These are phyloP conservation scores for Calosoma granatense DNA, from an alignment of 1,140 invertebrate species.

Conservation along the genomic window DNA sequence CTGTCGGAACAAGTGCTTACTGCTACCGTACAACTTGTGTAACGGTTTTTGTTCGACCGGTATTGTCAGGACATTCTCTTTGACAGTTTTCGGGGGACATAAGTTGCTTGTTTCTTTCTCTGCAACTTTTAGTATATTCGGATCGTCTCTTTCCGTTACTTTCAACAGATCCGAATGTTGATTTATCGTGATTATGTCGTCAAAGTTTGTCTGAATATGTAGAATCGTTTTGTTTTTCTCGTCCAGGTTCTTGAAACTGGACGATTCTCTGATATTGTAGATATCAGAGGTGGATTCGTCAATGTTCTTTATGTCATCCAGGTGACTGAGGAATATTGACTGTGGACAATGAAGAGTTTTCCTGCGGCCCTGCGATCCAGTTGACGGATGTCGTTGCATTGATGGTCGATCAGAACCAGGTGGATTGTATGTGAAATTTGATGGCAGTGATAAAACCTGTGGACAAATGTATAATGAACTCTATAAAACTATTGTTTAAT, in stretches of 20 bases:
- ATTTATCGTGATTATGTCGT: slow-evolving; percentile 20
- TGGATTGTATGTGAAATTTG: slow-evolving; percentile 59
- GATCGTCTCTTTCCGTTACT: background rate
- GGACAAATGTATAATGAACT: slow-evolving; percentile 20
- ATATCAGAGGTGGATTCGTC: slow-evolving; percentile 32
- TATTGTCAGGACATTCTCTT: slow-evolving; percentile 21
- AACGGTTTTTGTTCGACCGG: slow-evolving; percentile 25
- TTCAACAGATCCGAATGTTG: background rate
- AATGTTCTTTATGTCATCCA: slow-evolving; percentile 31
- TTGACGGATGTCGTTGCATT: slow-evolving; percentile 20
- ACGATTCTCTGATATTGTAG: slow-evolving; percentile 26
- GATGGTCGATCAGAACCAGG: slow-evolving; percentile 31
- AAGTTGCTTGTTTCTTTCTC: background rate
- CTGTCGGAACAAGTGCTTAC: slow-evolving; percentile 32
- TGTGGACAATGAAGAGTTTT: slow-evolving; percentile 30
- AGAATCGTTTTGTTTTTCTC: slow-evolving; percentile 16
- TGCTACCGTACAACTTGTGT: slow-evolving; percentile 34
- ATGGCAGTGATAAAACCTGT: slow-evolving; percentile 54
- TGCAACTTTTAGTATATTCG: background rate
- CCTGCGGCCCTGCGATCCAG: slow-evolving; percentile 17
- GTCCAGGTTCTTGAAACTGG: slow-evolving; percentile 14
- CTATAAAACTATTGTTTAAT: background rate
- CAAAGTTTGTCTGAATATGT: slow-evolving; percentile 20
- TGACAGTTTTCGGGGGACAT: background rate
- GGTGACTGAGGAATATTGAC: slow-evolving; percentile 24